Evolutionary conservation across 2,797 vertebrate species (phyloP), one percentile per base, ranked within the genome.

Genomic region (Eulemur rubriventer): DNA sequence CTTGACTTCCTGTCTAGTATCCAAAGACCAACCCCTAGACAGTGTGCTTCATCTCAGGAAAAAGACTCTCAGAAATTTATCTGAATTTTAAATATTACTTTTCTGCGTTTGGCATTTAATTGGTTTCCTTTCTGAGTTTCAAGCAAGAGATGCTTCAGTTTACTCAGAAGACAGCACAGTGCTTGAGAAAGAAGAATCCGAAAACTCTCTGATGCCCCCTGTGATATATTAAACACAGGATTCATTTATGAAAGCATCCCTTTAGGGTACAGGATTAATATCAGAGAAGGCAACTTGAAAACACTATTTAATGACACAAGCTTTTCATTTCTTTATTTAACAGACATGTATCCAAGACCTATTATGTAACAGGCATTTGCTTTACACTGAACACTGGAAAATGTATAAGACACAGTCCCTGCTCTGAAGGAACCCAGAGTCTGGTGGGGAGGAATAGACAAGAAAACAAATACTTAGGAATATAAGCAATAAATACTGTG

Each of bases 31-130:
- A 50, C 6, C 41, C 28, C 13, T 18, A 41, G 26, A 65, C 33
- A 48, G 5, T 70, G 28, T n/a, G 20, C 63, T 80, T 94, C 50
- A 52, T 59, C 26, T 92, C 50, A 59, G 41, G 67, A 89, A 80
- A 94, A 0, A 69, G 85, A 82, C 12, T 89, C 72, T 75, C 52
- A 9, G 38, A 92, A 86, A 93, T 70, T 6, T 55, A 76, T 35
- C 75, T 84, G 70, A 94, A 92, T 94, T 83, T n/a, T 55, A 95
- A 96, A 91, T 69, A 11, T 50, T 84, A 50, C 43, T 91, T 94
- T 83, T 73, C 92, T 89, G 79, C 67, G 18, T 65, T 94, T 79
- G 75, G 22, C 69, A 92, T 85, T 70, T 92, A 87, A 75, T 57
- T 91, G 43, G 46, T 79, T 92, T 94, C 65, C n/a, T 89, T 84